Conservation (phyloP, 1,140 invertebrate genomes). For the Pristionchus pacificus region DNA sequence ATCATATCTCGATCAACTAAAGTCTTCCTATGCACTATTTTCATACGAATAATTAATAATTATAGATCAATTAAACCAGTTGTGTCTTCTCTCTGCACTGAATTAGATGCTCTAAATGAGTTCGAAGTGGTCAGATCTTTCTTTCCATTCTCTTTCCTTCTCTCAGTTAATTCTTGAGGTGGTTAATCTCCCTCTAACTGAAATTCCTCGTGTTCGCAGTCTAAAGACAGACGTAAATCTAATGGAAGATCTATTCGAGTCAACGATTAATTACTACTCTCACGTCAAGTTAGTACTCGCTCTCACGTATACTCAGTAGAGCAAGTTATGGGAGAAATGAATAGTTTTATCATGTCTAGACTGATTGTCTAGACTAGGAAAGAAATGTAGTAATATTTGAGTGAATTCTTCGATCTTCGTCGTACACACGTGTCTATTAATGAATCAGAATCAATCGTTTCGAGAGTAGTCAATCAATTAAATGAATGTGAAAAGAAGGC, state of each 20-base stretch:
- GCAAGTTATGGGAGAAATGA: background rate
- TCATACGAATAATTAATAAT: background rate
- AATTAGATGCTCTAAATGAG: slow-evolving; percentile 29
- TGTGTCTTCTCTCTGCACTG: slow-evolving; percentile 8
- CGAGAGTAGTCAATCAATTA: slow-evolving; percentile 7
- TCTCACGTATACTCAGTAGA: background rate
- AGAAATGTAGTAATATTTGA: too few species aligned
- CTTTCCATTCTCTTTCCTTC: background rate
- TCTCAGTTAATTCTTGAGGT: slow-evolving; percentile 4
- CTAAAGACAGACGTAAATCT: slow-evolving; percentile 13
- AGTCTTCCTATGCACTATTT: background rate
- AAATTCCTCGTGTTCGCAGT: slow-evolving; percentile 18
- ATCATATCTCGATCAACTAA: background rate
- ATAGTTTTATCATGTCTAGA: background rate
- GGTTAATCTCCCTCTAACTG: slow-evolving; percentile 14
- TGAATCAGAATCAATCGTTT: slow-evolving; percentile 12
- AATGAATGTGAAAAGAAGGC: slow-evolving; percentile 10
- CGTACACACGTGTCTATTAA: slow-evolving; percentile 17
- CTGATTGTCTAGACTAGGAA: too few species aligned
- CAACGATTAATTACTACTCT: slow-evolving; percentile 19
- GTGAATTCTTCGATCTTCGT: slow-evolving; percentile 24
- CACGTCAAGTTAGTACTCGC: slow-evolving; percentile 21
- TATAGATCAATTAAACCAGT: background rate
- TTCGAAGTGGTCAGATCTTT: slow-evolving; percentile 16
- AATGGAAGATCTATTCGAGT: slow-evolving; percentile 18